Evolutionary conservation across 2,888 invertebrate species (phyloP).

Genomic region (Clunio marinus): DNA sequence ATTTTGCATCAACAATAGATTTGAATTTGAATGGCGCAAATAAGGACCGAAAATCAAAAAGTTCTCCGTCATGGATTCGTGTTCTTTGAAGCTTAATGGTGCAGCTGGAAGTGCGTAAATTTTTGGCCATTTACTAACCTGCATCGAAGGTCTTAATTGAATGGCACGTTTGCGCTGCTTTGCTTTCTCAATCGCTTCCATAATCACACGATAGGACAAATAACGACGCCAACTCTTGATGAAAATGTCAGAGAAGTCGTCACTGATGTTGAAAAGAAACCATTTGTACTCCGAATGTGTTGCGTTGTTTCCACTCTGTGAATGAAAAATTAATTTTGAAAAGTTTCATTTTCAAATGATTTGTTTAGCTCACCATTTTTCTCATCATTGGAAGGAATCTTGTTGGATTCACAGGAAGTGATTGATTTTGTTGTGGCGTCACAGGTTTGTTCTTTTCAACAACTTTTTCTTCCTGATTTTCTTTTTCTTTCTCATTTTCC

Average conservation of each 20-base stretch:
- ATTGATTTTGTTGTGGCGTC: no score
- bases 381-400: no score
- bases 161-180: conserved; percentile 45
- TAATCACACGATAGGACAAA: conserved; percentile 48
- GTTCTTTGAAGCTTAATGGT: conserved; percentile 19
- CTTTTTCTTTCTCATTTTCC: no score
- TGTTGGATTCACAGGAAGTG: no score
- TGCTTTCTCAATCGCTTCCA: conserved; percentile 45
- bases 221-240: conserved; percentile 48
- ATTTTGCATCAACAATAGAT: conserved; percentile 48
- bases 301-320: background rate
- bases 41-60: conserved; percentile 47
- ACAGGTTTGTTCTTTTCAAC: background rate
- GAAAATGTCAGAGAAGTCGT: conserved; percentile 51
- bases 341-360: background rate
- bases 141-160: conserved; percentile 42
- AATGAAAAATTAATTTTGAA: background rate
- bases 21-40: conserved; percentile 40
- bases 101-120: conserved; percentile 22
- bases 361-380: no score
- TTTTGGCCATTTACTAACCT: background rate
- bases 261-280: conserved; percentile 47
- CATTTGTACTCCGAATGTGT: conserved; percentile 42
- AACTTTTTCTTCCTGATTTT: background rate
- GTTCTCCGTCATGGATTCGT: conserved; percentile 12